Evolutionary conservation across 2,797 vertebrate genomes (phyloP).

Genomic region (Darevskia mixta): DNA sequence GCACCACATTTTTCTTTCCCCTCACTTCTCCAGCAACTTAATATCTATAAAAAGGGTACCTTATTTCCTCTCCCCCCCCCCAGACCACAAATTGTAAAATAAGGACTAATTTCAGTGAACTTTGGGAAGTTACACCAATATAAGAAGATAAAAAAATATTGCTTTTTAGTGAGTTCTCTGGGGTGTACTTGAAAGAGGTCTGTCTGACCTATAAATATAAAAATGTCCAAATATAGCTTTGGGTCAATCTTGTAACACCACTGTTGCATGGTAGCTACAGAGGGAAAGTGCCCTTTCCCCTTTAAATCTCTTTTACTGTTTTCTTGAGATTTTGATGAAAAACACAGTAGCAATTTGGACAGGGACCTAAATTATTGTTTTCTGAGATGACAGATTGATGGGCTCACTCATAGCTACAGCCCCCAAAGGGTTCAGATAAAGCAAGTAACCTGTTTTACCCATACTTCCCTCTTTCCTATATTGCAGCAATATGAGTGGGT

Average conservation of each 20-base stretch:
- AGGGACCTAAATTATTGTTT: neutral
- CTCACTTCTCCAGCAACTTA: neutral
- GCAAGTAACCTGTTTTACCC: neutral
- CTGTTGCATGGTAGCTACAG: neutral
- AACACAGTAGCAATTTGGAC: neutral
- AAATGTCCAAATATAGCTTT: no score
- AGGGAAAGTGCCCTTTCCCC: neutral
- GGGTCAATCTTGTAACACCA: neutral
- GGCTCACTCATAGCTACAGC: neutral
- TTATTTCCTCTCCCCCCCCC: neutral
- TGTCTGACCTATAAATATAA: neutral
- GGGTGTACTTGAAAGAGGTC: neutral
- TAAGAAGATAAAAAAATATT: neutral
- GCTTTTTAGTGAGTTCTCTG: fast-evolving
- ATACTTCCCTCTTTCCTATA: neutral
- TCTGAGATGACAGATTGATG: neutral
- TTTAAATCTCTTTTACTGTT: neutral
- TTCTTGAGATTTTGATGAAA: neutral
- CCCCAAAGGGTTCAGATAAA: neutral
- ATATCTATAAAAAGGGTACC: neutral
- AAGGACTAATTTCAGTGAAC: conserved; percentile 4
- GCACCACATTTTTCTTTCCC: neutral
- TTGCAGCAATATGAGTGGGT: neutral
- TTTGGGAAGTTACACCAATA: fast-evolving
- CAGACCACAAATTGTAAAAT: neutral